phyloP scores from a whole-genome alignment of 2,113 vertebrate genomes.

The Eublepharis macularius region DNA sequence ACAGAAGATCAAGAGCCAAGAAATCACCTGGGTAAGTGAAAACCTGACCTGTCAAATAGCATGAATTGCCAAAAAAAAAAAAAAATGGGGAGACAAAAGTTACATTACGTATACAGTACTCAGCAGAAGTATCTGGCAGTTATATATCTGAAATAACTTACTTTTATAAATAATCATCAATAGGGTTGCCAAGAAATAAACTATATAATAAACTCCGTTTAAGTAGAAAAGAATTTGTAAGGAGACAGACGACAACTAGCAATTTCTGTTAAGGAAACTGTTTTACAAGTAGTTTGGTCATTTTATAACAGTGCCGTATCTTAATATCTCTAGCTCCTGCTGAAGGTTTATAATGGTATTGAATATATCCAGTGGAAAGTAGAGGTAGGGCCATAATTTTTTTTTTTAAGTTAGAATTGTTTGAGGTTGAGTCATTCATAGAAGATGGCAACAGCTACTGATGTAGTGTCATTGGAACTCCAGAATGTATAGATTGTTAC shows the following conservation, averaged over 20 bases:
- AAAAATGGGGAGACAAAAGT: not conserved
- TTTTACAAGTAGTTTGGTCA: not conserved
- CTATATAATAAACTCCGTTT: slow-evolving; percentile 71
- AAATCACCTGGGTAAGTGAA: slow-evolving; percentile 79
- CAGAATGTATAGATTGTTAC: not conserved
- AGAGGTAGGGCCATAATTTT: too few species aligned
- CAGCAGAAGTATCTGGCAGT: not conserved
- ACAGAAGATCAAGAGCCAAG: slow-evolving; percentile 73
- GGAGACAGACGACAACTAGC: slow-evolving; percentile 80
- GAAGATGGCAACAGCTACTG: not conserved
- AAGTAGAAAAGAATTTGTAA: slow-evolving; percentile 80
- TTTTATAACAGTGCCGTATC: not conserved
- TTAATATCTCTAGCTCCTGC: too few species aligned
- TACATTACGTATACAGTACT: not conserved
- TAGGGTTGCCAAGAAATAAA: slow-evolving; percentile 81
- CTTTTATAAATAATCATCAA: slow-evolving; percentile 84
- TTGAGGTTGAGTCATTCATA: not conserved
- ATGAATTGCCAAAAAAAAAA: not conserved
- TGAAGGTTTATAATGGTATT: not conserved
- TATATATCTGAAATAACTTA: slow-evolving; percentile 67
- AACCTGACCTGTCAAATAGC: slow-evolving; percentile 72
- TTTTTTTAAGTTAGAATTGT: too few species aligned
- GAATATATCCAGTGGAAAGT: not conserved
- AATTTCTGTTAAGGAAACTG: slow-evolving; percentile 65
- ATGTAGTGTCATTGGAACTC: not conserved